Base-by-base conservation (phyloP, 2,797 vertebrate species). In the Myotis daubentonii region DNA sequence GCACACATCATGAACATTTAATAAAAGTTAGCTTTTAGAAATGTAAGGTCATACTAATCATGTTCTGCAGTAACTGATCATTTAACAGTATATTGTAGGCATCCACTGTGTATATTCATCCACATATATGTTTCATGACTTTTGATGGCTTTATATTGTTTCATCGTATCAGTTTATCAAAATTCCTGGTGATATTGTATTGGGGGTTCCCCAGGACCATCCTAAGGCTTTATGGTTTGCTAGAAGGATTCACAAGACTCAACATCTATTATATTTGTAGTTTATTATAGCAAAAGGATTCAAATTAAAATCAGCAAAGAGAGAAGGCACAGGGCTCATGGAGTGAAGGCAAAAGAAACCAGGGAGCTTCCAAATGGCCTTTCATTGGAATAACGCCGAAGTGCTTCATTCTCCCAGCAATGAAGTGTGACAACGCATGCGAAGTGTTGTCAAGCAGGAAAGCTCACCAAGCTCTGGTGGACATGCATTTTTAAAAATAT, bases 41-140 rank as follows among this genome's bases (percentile, higher is more conserved):
- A 38, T 38, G 23, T 68, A 74, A 87, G 11, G 20, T 60, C 36
- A 68, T 76, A 49, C 13, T 49, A 30, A 41, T 76, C 10, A 60
- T 66, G 12, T 76, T 91, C 76, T 91, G 17, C 19, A 96, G 22
- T 57, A 75, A 49, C 53, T 36, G n/a, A 71, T 88, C n/a, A 70
- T 68, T 74, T 79, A 66, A 66, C 30, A 93, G 8, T 47, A 16
- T 87, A 10, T 70, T 41, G 1, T 87, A 57, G 60, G 36, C 47
- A 71, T 76, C n/a, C 41, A 12, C n/a, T 65, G 5, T 71, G 3
- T 41, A 20, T 70, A 41, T 44, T 87, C 12, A 28, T 22, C 71
- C 5, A 71, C 6, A 6, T 62, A 4, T 38, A 6, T 53, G 3
- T 75, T 75, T 76, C n/a, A 22, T 86, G 87, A 41, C 65, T 70